These are phyloP conservation scores for Pegoplata infirma DNA, from an alignment of 2,888 invertebrate species.

Conservation along the genomic window DNA sequence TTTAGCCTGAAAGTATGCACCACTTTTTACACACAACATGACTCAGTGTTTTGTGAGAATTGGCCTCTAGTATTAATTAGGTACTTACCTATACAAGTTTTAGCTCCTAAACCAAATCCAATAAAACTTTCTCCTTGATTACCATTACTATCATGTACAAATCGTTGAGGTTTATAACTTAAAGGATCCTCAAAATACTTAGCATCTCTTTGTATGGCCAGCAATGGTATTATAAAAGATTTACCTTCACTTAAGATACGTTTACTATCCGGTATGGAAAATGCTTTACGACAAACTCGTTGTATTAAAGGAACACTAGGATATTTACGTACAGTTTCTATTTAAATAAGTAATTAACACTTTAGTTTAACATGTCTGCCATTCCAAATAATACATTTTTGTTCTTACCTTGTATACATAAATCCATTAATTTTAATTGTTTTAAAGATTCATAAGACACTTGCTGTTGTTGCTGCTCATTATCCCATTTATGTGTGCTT, in stretches of 20 bases:
- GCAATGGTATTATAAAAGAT: conserved; percentile 74
- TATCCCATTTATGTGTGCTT: not conserved
- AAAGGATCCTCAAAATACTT: conserved; percentile 77
- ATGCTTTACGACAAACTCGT: conserved; percentile 75
- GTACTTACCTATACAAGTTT: conserved; percentile 76
- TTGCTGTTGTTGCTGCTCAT: conserved; percentile 21
- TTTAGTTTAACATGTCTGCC: not conserved
- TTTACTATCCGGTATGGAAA: conserved; percentile 72
- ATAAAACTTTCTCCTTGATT: conserved; percentile 69
- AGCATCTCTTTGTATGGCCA: conserved; percentile 78
- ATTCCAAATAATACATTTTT: not conserved
- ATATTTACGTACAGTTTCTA: conserved; percentile 77
- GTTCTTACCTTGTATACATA: conserved; percentile 76
- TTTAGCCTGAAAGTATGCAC: no score
- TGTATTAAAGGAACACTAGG: conserved; percentile 77
- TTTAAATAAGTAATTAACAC: conserved; percentile 3
- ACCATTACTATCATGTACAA: conserved; percentile 68
- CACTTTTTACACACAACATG: no score
- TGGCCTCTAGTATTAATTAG: no score
- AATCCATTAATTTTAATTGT: conserved; percentile 78
- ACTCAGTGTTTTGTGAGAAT: no score
- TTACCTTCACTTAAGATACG: conserved; percentile 74
- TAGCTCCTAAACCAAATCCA: conserved; percentile 77
- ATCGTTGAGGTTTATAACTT: conserved; percentile 78
- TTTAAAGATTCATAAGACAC: conserved; percentile 75